Evolutionary conservation across 1,140 invertebrate genomes (phyloP), one percentile per base, ranked within the genome.

Genomic region (Drosophila tsacasi): DNA sequence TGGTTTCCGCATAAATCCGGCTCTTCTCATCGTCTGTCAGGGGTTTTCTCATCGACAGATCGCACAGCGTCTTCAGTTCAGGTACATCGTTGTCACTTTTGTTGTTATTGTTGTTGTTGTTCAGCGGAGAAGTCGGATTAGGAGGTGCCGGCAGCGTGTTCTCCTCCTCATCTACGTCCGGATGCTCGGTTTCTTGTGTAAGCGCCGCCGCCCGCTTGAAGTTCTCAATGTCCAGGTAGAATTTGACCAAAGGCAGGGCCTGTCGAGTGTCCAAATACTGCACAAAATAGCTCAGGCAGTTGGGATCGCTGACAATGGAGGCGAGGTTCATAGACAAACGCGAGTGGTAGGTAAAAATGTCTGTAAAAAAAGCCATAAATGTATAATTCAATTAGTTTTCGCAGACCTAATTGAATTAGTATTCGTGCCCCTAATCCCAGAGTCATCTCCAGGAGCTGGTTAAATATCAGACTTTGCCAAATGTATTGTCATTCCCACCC

Each of bases 191-290:
- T 19, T 62, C 63, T 9, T 46, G 73, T 27, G 71, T 63, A 2
- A 80, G 39, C 10, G 89, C 89, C 4, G 91, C 84, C 4, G 91
- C 84, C 12, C 83, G 74, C 57, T 92, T 93, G 30, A 97, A 95
- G 83, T 95, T 96, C 75, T 96, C 95, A 17, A 96, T 95, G 90
- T 97, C 96, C 62, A 96, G 84, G 95, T 95, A 97, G 91, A 96
- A 97, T 87, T 95, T 95, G 3, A 97, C 94, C 10, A 95, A 93
- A 3, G 93, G 76, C 17, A 95, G 83, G 3, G 92, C 93, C 69
- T 95, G 94, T 27, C 93, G 93, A 0, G 94, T 93, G 35, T 97
- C 96, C 94, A 97, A 94, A 91, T 94, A 97, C 73, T 97, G 95
- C 35, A 97, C 95, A 82, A 97, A 96, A 82, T 96, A 96, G 9